Evolutionary conservation across 2,797 vertebrate species (phyloP).

Genomic region (Pantherophis vulpinus): DNA sequence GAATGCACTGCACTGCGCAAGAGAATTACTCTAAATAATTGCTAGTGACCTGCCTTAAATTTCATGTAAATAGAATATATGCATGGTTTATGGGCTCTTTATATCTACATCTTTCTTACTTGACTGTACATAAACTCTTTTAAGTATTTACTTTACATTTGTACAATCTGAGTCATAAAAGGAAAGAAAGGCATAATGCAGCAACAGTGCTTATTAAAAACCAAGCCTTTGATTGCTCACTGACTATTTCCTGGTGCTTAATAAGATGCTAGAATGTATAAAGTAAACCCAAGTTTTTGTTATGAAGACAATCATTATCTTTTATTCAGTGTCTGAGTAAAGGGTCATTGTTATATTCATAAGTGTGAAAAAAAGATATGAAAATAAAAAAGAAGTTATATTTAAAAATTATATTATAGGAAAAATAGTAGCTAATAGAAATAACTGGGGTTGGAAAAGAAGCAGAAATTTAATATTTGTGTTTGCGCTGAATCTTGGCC

Average conservation of each 20-base stretch:
- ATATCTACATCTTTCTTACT: background rate
- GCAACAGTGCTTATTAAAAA: background rate
- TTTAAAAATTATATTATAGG: background rate
- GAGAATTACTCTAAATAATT: background rate
- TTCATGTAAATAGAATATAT: background rate
- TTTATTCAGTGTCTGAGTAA: background rate
- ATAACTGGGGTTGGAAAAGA: background rate
- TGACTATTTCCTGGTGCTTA: constrained; percentile 17
- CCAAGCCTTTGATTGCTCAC: background rate
- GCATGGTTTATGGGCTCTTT: background rate
- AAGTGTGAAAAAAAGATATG: background rate
- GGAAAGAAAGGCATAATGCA: background rate
- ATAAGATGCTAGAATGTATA: background rate
- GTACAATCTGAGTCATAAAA: background rate
- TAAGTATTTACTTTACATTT: background rate
- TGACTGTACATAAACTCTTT: background rate
- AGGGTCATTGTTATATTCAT: background rate
- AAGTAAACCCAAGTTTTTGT: background rate
- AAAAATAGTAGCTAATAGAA: background rate
- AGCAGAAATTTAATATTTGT: background rate
- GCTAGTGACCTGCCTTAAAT: background rate
- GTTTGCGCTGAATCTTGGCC: background rate
- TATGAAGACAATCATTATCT: background rate
- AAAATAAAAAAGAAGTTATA: background rate
- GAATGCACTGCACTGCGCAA: too few relatives aligned